Evolutionary conservation across 2,888 invertebrate species (phyloP).

Genomic region (Isoperla grammatica): DNA sequence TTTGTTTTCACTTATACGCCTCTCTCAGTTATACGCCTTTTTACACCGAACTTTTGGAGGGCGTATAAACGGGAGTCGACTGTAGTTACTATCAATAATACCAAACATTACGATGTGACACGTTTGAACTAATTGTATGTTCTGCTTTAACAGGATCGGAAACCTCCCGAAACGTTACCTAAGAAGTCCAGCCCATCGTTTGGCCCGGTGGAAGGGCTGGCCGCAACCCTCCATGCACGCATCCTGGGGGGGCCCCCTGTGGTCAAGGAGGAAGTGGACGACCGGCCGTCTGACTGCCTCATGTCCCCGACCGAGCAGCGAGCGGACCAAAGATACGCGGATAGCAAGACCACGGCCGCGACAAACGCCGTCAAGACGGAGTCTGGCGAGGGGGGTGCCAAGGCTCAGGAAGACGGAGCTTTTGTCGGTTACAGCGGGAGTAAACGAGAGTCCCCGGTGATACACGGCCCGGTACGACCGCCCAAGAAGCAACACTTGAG

Average conservation of each 20-base stretch:
- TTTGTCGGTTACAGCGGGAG: conserved; percentile 46
- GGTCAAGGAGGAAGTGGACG: conserved; percentile 32
- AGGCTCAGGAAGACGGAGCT: conserved; percentile 41
- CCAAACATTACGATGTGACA: no score
- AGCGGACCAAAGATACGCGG: conserved; percentile 8
- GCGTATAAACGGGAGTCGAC: no score
- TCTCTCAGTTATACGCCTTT: no score
- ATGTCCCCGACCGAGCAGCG: conserved; percentile 12
- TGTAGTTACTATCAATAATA: no score
- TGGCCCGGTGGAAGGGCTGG: conserved; percentile 58
- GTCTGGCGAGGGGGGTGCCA: conserved; percentile 32
- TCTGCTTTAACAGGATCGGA: conserved; percentile 21
- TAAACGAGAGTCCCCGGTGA: conserved; percentile 50
- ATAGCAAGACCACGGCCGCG: conserved; percentile 9
- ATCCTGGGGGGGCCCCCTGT: conserved; percentile 55
- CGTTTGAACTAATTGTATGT: no score
- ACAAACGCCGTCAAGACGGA: conserved; percentile 35
- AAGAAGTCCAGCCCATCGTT: conserved; percentile 7
- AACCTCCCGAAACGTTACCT: conserved; percentile 13
- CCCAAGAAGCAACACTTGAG: conserved; percentile 39
- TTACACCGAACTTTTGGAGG: no score
- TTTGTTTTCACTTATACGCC: no score
- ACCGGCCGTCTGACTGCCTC: conserved; percentile 30
- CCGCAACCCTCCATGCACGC: conserved; percentile 75
- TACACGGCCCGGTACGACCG: conserved; percentile 47